Percentiles rank a stretch among this genome's conserved stretches.
These are phyloP conservation scores for Gavialis gangeticus DNA, from an alignment of 2,113 vertebrate species.

Conservation along the genomic window DNA sequence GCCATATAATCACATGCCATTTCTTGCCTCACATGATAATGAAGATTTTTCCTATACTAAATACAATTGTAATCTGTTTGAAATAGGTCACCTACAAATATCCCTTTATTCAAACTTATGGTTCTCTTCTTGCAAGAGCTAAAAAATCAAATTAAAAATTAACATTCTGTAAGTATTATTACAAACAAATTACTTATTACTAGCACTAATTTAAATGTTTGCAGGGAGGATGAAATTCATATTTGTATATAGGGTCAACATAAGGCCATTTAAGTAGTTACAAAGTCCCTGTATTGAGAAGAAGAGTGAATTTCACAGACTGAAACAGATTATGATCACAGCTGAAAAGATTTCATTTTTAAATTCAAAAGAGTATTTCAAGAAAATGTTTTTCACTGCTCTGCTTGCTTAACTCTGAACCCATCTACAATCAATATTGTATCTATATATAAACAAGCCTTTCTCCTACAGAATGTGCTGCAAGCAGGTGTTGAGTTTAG, in stretches of 20 bases:
- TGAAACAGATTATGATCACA: background rate
- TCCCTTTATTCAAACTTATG: background rate
- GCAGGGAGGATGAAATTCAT: background rate
- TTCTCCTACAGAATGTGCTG: background rate
- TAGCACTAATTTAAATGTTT: background rate
- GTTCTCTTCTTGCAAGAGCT: background rate
- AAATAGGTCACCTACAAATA: background rate
- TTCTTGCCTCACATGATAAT: background rate
- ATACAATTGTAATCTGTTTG: background rate
- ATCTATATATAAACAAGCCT: too few relatives aligned
- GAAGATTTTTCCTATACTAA: background rate
- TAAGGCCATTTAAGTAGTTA: background rate
- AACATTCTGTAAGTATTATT: background rate
- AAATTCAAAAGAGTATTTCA: background rate
- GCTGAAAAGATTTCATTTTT: background rate
- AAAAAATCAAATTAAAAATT: background rate
- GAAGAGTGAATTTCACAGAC: background rate
- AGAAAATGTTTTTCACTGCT: background rate
- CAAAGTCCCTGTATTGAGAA: background rate
- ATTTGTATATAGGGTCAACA: background rate
- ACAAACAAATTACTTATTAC: background rate
- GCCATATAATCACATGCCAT: background rate
- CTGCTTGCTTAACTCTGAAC: background rate
- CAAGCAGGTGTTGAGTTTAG: background rate
- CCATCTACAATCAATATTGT: background rate